Evolutionary conservation across 2,113 vertebrate genomes (phyloP), one percentile per base, ranked within the genome.

Genomic region (Dromas ardeola): DNA sequence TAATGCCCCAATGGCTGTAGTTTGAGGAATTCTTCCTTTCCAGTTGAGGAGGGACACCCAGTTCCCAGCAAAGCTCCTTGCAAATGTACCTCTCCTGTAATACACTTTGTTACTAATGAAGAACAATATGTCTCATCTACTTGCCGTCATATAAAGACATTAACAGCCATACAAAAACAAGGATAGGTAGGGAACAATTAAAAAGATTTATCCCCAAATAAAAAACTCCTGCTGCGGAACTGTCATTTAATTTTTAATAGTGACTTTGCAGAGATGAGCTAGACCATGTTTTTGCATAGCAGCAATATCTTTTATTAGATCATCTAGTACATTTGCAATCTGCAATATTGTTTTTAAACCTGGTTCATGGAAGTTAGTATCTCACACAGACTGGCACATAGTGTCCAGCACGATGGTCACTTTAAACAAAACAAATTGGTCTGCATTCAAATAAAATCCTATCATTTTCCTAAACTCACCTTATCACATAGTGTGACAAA

Each of bases 221-320:
- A 81, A 91, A 94, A 86, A 62, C 43, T 83, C 63, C 74, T 95
- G 59, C 55, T 88, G 59, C 67, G 88, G 85, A 83, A 50, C 38
- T 59, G n/a, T 88, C 67, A 92, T 81, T 93, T 97, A 88, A 93
- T 94, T 94, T 86, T 22, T 2, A 92, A 27, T 55, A 83, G 74
- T 78, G 71, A 73, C 79, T 53, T 27, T 62, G 71, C 30, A 80
- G 74, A 96, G 29, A 88, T 81, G 45, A 93, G 23, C 55, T 95
- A 43, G 76, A 66, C 56, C 47, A 27, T 42, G 26, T 67, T 91
- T 91, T 65, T 74, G 25, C 29, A 72, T 49, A 95, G 59, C 55
- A 70, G 38, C 86, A 84, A 87, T 87, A 91, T 74, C 56, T 86
- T 91, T 92, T 97, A 94, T 97, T 95, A 96, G 69, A 95, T 97